Conservation (phyloP, 2,888 invertebrate species). For the Lamellibrachia satsuma region DNA sequence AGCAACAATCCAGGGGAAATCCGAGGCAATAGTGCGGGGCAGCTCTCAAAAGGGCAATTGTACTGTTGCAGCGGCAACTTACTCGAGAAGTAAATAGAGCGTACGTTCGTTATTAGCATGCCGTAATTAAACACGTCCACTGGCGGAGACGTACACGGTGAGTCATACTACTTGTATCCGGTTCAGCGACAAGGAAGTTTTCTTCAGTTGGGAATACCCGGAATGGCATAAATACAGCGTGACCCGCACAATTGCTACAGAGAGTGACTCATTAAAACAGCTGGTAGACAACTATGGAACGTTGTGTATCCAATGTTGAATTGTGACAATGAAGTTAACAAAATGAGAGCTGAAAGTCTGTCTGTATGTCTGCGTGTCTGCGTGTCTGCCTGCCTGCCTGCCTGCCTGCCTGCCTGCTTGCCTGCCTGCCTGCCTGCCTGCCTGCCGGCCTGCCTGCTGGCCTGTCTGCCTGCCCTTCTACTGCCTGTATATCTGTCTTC, state of each 20-base stretch:
- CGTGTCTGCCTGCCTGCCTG: background rate
- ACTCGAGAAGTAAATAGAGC: too few relatives aligned
- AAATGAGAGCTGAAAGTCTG: too few relatives aligned
- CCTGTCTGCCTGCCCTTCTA: background rate
- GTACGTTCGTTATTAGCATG: too few relatives aligned
- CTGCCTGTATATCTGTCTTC: background rate
- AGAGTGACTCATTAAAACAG: background rate
- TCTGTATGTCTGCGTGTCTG: background rate
- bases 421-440: background rate
- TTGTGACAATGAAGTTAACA: background rate
- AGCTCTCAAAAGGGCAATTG: too few relatives aligned
- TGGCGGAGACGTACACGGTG: background rate
- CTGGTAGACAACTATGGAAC: background rate
- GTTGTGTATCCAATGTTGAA: background rate
- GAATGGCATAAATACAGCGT: background rate
- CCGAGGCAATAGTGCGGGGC: too few relatives aligned
- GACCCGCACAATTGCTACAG: background rate
- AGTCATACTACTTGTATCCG: background rate
- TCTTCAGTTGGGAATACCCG: background rate
- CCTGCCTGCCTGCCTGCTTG: background rate
- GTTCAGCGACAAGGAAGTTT: background rate
- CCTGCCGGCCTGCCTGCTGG: too few relatives aligned
- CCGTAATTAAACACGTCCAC: too few relatives aligned
- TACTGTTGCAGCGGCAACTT: too few relatives aligned
- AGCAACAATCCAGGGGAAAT: too few relatives aligned